Base-by-base conservation (phyloP, 1,140 invertebrate genomes). In the Antheraea pernyi region DNA sequence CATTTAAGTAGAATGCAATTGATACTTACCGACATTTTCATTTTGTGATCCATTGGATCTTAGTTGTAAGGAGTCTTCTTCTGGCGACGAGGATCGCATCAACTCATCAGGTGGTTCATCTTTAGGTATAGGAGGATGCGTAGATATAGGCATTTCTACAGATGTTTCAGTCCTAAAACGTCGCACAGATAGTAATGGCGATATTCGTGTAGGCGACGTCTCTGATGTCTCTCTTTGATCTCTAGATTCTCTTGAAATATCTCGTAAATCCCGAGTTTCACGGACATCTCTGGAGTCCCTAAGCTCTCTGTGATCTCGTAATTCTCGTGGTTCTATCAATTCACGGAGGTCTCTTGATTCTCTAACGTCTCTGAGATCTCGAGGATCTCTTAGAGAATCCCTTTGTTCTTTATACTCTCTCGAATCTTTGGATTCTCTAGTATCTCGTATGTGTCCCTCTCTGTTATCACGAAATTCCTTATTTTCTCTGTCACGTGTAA, bases 21-120 rank as follows among this genome's bases (percentile, higher is more conserved):
- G 9, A 59, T 71, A 82, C 84, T 74, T 85, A 93, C 92, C 92
- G 78, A 93, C 85, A 74, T 80, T 90, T 81, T 93, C 92, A 82
- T 84, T 92, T 78, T 87, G 84, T 72, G 91, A 89, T 66, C 92
- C 91, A 80, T 93, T 93, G 48, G 92, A 93, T 81, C 91, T 85
- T 78, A 93, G 85, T 58, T 91, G 92, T 37, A 91, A 84, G 10
- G 88, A 76, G 71, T 93, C 92, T 58, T 93, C 92, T 84, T 93
- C 91, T 4, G 91, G 91, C 22, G 92, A 93, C 36, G 89, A 89
- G 18, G 91, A 85, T 61, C 91, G 84, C 83, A 92, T 90, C 6
- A 84, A 82, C 72, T 93, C 92, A 76, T 93, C 92, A 68, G 92
- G 92, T 13, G 92, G 92, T 74, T 93, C 92, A 78, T 93, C 91